Evolutionary conservation across 1,140 invertebrate species (phyloP), one percentile per base, ranked within the genome.

Genomic region (Monomorium pharaonis): DNA sequence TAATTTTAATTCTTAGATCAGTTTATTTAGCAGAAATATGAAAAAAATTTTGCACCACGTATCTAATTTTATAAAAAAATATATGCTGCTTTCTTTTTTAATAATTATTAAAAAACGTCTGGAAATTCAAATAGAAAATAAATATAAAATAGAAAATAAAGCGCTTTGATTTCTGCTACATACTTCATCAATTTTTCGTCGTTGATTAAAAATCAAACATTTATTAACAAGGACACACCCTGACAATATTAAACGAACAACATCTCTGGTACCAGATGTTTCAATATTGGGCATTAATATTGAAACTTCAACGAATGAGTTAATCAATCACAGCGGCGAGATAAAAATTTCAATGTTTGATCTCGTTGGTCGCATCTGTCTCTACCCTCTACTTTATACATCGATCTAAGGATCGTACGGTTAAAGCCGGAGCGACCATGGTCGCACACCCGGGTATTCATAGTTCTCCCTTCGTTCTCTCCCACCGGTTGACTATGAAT

Each of bases 401-500:
- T 44, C 56, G 47, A 49, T 83, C 21, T 74, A 33, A 83, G 24
- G 67, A 85, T 47, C 27, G 49, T 27, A 27, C 37, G 44, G 7
- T 75, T 77, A 72, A 63, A 70, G 44, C 7, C n/a, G 63, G 77
- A 37, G 16, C 18, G 12, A 33, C 14, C n/a, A 27, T 75, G 37
- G 44, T 63, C 74, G 78, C 65, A 63, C 63, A 24, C 51, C n/a
- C 67, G 67, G 47, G 63, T 88, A 91, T 89, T 88, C 87, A 86
- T 75, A 84, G 80, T 12, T 33, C 51, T 76, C 44, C 63, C 24
- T 76, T 75, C 21, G 16, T 30, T 37, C 44, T 84, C 69, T 84
- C 69, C 54, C 44, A 54, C 30, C 37, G 47, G 80, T 44, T 85
- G 75, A 89, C 67, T 90, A 86, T 86, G 86, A 88, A 91, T 91